Conservation (phyloP, 64 coral and sea anemone genomes). For the Pocillopora verrucosa region DNA sequence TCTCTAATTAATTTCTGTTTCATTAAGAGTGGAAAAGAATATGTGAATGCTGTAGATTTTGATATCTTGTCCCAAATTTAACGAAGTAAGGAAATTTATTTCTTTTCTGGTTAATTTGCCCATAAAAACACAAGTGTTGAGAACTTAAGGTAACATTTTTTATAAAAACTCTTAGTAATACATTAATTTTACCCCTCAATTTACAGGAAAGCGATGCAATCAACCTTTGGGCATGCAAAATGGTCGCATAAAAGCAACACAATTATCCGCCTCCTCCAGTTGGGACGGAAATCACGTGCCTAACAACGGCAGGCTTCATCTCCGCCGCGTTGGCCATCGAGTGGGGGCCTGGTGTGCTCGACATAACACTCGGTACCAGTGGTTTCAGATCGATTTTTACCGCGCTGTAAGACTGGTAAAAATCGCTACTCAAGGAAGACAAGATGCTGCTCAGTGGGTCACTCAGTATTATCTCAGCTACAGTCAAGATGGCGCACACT, state of each 20-base stretch:
- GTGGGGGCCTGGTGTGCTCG: slow-evolving; percentile 38
- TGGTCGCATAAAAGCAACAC: slow-evolving; percentile 33
- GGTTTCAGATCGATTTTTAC: slow-evolving; percentile 53
- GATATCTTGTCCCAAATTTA: no score
- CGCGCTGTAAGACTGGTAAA: slow-evolving; percentile 49
- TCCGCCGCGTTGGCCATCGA: neutral
- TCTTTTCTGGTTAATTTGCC: no score
- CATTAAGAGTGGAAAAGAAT: no score
- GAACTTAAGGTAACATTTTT: no score
- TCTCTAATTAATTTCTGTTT: no score
- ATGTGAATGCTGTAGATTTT: no score
- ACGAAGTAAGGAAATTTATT: no score
- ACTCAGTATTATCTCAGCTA: slow-evolving; percentile 48
- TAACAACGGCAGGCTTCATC: slow-evolving; percentile 43
- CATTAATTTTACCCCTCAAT: neutral
- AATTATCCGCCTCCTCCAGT: slow-evolving; percentile 24
- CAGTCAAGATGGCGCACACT: slow-evolving; percentile 46
- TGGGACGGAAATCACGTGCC: slow-evolving; percentile 28
- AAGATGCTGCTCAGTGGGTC: slow-evolving; percentile 47
- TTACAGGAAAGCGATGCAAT: slow-evolving; percentile 76
- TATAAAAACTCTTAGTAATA: no score
- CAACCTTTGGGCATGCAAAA: slow-evolving; percentile 80
- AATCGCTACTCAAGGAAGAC: slow-evolving; percentile 42
- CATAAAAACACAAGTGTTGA: no score
- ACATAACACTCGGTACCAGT: slow-evolving; percentile 55